Percentiles rank a stretch among this genome's conserved stretches.
These are phyloP conservation scores for Athalia rosae DNA, from an alignment of 2,888 invertebrate species.

Conservation along the genomic window DNA sequence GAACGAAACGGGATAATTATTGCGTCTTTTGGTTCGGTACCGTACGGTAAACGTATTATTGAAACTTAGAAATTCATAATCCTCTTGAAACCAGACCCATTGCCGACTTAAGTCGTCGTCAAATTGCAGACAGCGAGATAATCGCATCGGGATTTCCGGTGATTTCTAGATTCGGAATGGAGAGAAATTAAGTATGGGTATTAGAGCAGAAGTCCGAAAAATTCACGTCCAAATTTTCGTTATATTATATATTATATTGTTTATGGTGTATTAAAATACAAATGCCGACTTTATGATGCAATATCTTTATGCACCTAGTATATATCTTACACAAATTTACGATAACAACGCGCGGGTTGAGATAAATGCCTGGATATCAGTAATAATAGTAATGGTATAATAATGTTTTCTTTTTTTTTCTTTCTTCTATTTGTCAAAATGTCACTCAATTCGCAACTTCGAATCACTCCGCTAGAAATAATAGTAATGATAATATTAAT, in stretches of 20 bases:
- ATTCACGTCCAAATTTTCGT: background rate
- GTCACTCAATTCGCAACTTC: background rate
- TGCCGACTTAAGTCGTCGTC: no score
- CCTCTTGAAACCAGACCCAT: no score
- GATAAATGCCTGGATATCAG: background rate
- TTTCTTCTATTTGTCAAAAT: background rate
- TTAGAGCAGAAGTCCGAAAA: no score
- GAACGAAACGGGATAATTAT: no score
- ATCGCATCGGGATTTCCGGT: no score
- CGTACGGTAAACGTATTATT: no score
- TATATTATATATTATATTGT: constrained; percentile 1
- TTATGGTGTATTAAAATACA: constrained; percentile 69
- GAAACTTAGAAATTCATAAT: no score
- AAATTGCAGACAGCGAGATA: no score
- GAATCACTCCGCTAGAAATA: background rate
- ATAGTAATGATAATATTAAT: background rate
- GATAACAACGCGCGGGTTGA: no score
- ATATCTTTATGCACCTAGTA: constrained; percentile 52
- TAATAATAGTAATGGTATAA: background rate
- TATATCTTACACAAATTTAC: constrained; percentile 20
- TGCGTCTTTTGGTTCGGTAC: no score
- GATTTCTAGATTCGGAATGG: no score
- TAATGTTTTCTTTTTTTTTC: background rate
- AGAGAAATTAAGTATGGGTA: no score
- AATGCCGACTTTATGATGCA: constrained; percentile 64